Evolutionary conservation across 2,888 invertebrate genomes (phyloP).

Genomic region (Ophion ventricosus): DNA sequence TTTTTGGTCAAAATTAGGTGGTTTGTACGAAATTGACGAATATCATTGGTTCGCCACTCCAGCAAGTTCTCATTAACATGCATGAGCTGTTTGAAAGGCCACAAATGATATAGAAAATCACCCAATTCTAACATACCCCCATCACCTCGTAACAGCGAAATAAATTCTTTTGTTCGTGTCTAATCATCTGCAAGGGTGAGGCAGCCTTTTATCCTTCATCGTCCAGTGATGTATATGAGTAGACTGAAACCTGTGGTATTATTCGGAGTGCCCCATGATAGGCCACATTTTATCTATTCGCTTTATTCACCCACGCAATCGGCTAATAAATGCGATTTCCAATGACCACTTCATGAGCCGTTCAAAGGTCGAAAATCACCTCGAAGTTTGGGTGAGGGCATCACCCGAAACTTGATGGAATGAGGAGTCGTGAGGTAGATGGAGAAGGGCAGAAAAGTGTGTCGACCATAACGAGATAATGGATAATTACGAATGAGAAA

Average conservation of each 20-base stretch:
- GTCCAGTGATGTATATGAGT: conserved; percentile 20
- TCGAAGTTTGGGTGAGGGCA: background rate
- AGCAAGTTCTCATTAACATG: background rate
- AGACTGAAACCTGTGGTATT: conserved; percentile 35
- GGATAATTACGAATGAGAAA: background rate
- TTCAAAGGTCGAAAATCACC: conserved; percentile 18
- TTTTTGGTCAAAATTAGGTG: background rate
- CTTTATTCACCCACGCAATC: conserved; percentile 46
- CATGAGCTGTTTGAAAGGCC: conserved; percentile 15
- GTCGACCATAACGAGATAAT: background rate
- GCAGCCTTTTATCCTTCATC: conserved; percentile 34
- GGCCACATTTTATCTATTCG: conserved; percentile 29
- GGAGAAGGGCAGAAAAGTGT: background rate
- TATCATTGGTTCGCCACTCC: background rate
- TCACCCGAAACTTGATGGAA: background rate
- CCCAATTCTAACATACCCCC: conserved; percentile 41
- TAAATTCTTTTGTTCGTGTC: conserved; percentile 44
- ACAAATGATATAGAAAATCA: conserved; percentile 49
- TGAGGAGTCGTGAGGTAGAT: background rate
- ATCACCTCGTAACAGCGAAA: conserved; percentile 37
- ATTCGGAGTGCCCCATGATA: conserved; percentile 28
- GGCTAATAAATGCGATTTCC: conserved; percentile 63
- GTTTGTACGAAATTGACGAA: background rate
- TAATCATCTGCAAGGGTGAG: conserved; percentile 5
- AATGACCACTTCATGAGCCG: conserved; percentile 58